Evolutionary conservation across 2,797 vertebrate genomes (phyloP), one percentile per base, ranked within the genome.

Genomic region (Galagoides demidoff): DNA sequence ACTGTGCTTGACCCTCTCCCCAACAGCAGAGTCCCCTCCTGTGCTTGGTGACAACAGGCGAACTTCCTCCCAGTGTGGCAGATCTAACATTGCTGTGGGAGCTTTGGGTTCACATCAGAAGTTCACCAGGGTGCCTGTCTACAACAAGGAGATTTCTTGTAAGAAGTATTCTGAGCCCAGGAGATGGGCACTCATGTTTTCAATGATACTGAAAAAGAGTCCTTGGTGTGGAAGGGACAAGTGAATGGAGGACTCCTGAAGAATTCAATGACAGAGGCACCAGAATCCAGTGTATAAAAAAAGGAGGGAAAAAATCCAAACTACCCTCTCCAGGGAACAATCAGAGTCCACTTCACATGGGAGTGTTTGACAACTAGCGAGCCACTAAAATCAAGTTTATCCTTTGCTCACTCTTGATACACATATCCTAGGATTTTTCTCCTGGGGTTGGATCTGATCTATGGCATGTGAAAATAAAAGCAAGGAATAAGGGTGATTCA

Each of bases 1-100:
- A 95, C 64, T 39, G 25, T 84, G 73, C 52, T 86, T 96, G 94
- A 97, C 95, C 94, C 82, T 73, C 90, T 97, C 78, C n/a, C 39
- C 22, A 76, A 9, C 6, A 61, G 55, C 91, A 87, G 55, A 76
- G 61, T 66, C 71, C 55, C 89, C 52, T 92, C 73, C 73, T 55
- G 22, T 74, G 79, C 74, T 37, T 39, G 34, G 52, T 79, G 59
- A 92, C 78, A 83, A 89, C 2, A 79, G 83, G 78, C n/a, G 74
- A 84, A 76, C 27, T 59, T 91, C 52, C 23, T 90, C 68, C n/a
- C 31, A 22, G 22, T 19, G 29, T 9, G 34, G 29, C 17, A n/a
- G 27, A 23, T 59, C 45, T 31, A 64, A 27, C 0, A 1, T 52
- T 59, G 34, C 45, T 90, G 63, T 17, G 5, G 79, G 7, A 52